Percentiles rank a stretch among this genome's conserved stretches.
Conservation (phyloP, 2,888 invertebrate genomes). For the Flexamia atlantica region DNA sequence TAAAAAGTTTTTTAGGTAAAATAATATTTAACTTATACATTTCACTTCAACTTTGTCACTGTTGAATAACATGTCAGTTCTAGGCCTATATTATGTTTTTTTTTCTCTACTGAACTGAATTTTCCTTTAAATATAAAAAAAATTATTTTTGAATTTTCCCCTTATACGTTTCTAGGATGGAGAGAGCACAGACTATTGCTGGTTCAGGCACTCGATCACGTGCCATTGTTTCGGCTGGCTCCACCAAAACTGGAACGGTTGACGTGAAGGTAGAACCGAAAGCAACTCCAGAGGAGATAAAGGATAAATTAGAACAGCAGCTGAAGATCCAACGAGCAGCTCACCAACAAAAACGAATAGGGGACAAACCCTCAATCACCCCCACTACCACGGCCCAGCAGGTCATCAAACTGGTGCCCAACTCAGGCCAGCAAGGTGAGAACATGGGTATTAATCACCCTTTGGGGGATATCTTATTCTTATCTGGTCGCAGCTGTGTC, state of each 20-base stretch:
- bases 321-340: conserved; percentile 92
- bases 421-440: conserved; percentile 74
- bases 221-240: conserved; percentile 77
- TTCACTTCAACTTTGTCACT: no score
- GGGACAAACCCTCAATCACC: conserved; percentile 57
- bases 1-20: no score
- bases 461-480: no score
- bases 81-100: no score
- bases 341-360: conserved; percentile 82
- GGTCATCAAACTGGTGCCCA: conserved; percentile 77
- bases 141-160: no score
- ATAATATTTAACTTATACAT: no score
- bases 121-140: no score
- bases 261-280: conserved; percentile 77
- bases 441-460: no score
- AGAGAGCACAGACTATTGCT: conserved; percentile 76
- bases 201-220: conserved; percentile 60
- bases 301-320: conserved; percentile 95
- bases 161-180: conserved; percentile 76
- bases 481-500: no score
- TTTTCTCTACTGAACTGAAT: no score
- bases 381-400: conserved; percentile 65
- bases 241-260: conserved; percentile 68
- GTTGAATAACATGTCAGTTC: no score
- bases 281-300: conserved; percentile 85